Evolutionary conservation across 2,113 vertebrate genomes (phyloP), one percentile per base, ranked within the genome.

Genomic region (Hypanus sabinus): DNA sequence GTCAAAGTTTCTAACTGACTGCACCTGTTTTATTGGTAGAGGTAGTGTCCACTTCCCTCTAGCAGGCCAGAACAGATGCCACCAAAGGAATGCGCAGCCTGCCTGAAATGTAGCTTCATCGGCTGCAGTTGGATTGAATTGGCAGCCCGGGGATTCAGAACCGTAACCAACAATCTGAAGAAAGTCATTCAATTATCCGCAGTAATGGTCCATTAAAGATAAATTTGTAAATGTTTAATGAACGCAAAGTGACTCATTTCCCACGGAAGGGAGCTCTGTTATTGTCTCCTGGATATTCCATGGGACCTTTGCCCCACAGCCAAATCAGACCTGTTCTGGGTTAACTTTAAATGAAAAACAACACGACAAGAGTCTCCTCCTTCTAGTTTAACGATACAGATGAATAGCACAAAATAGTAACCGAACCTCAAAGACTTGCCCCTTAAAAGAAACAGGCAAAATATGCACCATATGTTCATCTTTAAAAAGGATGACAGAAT

Each of bases 381-480:
- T 33, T 65, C 60, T 14, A 68, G 85, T 60, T 90, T 65, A 85
- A 60, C 24, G 46, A 30, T 57, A 57, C 9, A 65, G 60, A 33
- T 65, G 85, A 85, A 65, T 65, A 65, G 30, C 27, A 33, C 85
- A 88, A 65, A 79, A 68, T 33, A 33, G 85, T 62, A 33, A 65
- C 57, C 22, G 0, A 65, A 90, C 30, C 85, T 90, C 85, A 90
- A 90, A 90, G 85, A 30, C 85, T 68, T 90, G 85, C 30, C 85
- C 85, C 85, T 90, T 90, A 68, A 90, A 90, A 90, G 85, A 16
- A 90, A 65, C 6, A 36, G 65, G 85, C 14, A 90, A 68, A 90
- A 90, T 90, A 90, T 90, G 14, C 85, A 65, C 85, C 85, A 68
- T 90, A 90, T 90, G 85, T 18, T 90, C 85, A 90, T 90, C 85